These are phyloP conservation scores for Acronicta alni DNA, from an alignment of 2,888 invertebrate genomes.

Conservation along the genomic window DNA sequence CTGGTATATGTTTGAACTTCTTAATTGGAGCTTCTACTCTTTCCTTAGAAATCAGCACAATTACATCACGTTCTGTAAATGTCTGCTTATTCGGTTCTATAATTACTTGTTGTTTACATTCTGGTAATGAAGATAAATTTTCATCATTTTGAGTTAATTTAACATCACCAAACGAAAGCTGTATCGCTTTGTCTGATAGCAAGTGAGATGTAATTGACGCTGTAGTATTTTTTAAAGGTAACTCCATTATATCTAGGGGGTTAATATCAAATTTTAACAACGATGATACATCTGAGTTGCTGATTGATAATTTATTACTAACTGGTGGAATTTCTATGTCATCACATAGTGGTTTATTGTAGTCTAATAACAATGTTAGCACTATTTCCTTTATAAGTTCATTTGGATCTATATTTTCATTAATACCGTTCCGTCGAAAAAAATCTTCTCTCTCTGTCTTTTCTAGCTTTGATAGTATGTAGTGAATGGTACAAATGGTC, in stretches of 20 bases:
- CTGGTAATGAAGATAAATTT: neutral
- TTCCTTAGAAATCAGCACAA: neutral
- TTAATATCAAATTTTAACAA: neutral
- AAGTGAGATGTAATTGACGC: neutral
- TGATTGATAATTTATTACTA: neutral
- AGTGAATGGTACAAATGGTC: neutral
- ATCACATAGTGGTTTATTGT: neutral
- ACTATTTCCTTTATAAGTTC: constrained; percentile 8
- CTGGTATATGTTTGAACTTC: neutral
- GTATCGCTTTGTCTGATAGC: neutral
- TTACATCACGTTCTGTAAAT: neutral
- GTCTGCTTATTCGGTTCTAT: neutral
- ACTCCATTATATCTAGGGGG: neutral
- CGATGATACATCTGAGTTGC: neutral
- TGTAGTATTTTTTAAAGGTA: neutral
- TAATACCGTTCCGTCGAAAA: neutral
- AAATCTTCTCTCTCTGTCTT: constrained; percentile 2
- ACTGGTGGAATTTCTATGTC: neutral
- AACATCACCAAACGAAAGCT: neutral
- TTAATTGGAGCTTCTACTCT: neutral
- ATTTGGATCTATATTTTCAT: neutral
- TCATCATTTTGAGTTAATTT: neutral
- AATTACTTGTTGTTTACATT: neutral
- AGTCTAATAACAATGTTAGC: neutral
- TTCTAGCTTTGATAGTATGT: constrained; percentile 9